Base-by-base conservation (phyloP, 2,113 vertebrate genomes). In the Drymodes brunneopygia region DNA sequence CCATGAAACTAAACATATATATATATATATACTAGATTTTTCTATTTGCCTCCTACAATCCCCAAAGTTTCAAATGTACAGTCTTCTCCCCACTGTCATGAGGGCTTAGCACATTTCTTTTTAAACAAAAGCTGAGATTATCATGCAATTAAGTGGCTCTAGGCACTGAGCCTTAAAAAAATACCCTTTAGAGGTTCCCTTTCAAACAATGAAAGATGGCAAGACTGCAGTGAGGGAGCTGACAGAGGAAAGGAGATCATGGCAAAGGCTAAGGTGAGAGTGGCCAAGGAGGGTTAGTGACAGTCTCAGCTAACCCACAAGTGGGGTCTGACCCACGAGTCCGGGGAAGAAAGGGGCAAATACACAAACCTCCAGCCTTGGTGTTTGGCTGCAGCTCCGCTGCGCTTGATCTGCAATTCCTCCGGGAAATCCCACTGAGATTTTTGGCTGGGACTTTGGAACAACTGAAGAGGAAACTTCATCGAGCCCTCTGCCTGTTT, bases 401-500 rank as follows among this genome's bases (percentile, higher is more conserved):
- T 66, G 81, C 0, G 10, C 74, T 91, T 74, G 45, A 92, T 91
- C 89, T 92, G 65, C 54, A 92, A 81, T 87, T 87, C 95, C 95
- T 91, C 57, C 0, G 53, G 93, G 94, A 97, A 95, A 92, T 95
- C 94, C 89, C 65, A 69, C 89, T 81, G 86, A 95, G 93, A 91
- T 95, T 96, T 94, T 95, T 96, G 96, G 96, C 95, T 3, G 16
- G 21, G 73, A 65, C 86, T 95, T 94, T 57, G 95, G 95, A 97
- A 96, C 73, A 94, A 95, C 92, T 45, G 57, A 73, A 95, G 83
- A 94, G 95, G 89, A 97, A 95, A 94, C 93, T 92, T 92, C 93
- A 84, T 58, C 6, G 1, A 92, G 48, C 51, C 67, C 75, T 95
- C 83, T 5, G 88, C 92, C 94, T 96, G 86, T 97, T 96, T 95